phyloP scores from a whole-genome alignment of 1,140 invertebrate species.

The Matsumurasca onukii region DNA sequence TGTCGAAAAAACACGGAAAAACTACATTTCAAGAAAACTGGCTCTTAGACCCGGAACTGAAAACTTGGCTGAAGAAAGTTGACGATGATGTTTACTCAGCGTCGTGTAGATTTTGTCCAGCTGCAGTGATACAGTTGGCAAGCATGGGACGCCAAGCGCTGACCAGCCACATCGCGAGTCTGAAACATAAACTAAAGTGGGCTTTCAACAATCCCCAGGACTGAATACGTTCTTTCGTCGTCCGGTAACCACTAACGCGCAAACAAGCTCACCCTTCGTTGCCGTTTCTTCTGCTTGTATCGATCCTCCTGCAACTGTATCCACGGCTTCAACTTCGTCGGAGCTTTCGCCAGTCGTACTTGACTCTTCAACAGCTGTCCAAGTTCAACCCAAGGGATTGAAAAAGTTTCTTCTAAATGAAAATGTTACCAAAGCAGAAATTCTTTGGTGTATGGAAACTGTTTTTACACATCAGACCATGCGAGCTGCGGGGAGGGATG shows the following conservation, averaged over 20 bases:
- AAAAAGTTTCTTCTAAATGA: background rate
- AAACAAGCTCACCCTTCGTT: no score
- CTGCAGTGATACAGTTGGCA: background rate
- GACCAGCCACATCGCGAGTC: background rate
- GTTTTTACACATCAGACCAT: background rate
- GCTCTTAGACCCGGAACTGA: background rate
- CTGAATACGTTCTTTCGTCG: no score
- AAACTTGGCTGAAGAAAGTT: background rate
- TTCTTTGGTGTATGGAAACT: slow-evolving; percentile 17
- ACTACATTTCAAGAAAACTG: background rate
- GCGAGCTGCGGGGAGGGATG: background rate
- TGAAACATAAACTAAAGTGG: background rate
- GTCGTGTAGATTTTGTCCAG: background rate
- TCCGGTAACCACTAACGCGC: no score
- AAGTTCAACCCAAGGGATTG: no score
- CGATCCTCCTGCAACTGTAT: no score
- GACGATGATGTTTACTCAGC: background rate
- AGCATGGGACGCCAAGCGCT: background rate
- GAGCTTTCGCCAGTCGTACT: no score
- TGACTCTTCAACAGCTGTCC: no score
- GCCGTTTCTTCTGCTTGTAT: no score
- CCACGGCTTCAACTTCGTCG: no score
- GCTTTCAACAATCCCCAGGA: no score
- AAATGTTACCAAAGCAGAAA: slow-evolving; percentile 13
- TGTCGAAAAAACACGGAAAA: no score